phyloP scores from a whole-genome alignment of 2,797 vertebrate species.

The Thamnophis elegans region DNA sequence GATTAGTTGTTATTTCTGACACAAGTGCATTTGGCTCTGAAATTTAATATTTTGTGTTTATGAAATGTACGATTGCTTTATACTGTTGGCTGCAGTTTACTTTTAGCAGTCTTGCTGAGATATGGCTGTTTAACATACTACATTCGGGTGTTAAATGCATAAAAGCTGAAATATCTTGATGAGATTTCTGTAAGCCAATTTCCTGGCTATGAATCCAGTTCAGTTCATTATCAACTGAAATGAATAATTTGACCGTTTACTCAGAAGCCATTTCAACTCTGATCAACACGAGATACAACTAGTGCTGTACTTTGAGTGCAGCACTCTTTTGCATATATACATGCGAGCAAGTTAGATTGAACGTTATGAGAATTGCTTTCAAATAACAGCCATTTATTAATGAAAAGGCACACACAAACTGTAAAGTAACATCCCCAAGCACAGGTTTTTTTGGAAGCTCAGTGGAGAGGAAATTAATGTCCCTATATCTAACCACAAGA shows the following conservation, averaged over 20 bases:
- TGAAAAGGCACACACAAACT: not conserved
- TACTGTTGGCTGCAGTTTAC: fast-evolving
- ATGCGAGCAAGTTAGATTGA: not conserved
- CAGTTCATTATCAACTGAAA: not conserved
- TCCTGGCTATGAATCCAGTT: not conserved
- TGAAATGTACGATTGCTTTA: not conserved
- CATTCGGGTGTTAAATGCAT: not conserved
- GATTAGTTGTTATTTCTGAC: constrained; percentile 1
- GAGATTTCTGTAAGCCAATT: not conserved
- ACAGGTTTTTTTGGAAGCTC: not conserved
- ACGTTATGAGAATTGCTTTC: not conserved
- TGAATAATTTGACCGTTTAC: not conserved
- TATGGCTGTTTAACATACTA: not conserved
- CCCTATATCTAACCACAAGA: not conserved
- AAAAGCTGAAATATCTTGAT: not conserved
- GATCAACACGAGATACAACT: not conserved
- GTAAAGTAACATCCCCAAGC: not conserved
- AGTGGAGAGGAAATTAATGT: not conserved
- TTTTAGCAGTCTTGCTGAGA: not conserved
- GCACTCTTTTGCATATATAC: not conserved
- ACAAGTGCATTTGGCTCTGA: not conserved
- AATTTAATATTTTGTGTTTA: fast-evolving
- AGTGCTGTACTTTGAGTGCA: not conserved
- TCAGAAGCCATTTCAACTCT: not conserved
- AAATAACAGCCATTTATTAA: not conserved